Evolutionary conservation across 92 coral and sea anemone species (phyloP).

Genomic region (Pocillopora grandis): DNA sequence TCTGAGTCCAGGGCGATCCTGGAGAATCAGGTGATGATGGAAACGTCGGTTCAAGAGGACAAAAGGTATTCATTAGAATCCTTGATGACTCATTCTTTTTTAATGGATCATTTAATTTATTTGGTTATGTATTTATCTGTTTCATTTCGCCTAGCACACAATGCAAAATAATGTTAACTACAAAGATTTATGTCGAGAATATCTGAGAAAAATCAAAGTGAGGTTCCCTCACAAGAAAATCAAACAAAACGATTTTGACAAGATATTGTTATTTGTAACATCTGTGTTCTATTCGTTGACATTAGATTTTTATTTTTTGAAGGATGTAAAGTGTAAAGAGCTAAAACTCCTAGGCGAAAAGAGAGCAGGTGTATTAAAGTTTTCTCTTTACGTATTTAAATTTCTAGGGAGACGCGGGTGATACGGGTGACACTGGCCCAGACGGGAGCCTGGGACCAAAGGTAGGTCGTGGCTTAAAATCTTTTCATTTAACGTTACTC

Average conservation of each 20-base stretch:
- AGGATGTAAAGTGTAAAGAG: no score
- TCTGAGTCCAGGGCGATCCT: conserved; percentile 8
- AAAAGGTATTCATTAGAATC: conserved; percentile 13
- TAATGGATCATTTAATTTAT: no score
- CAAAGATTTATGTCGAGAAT: no score
- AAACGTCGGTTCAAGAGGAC: conserved; percentile 13
- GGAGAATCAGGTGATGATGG: conserved; percentile 29
- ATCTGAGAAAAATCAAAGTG: no score
- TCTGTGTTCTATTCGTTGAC: not conserved
- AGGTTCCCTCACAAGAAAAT: no score
- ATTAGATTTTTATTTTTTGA: not conserved
- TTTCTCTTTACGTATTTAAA: not conserved
- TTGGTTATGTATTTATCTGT: no score
- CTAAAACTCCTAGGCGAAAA: no score
- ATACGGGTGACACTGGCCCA: conserved; percentile 52
- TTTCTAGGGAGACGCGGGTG: conserved; percentile 61
- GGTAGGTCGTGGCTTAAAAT: conserved; percentile 18
- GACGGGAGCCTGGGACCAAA: conserved; percentile 55
- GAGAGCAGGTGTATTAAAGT: not conserved
- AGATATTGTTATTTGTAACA: not conserved
- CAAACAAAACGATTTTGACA: not conserved
- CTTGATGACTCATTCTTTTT: not conserved
- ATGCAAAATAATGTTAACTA: no score
- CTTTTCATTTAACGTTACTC: no score
- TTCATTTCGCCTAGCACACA: no score